These are phyloP conservation scores for Cerceris rybyensis DNA, from an alignment of 2,888 invertebrate species.

Conservation along the genomic window DNA sequence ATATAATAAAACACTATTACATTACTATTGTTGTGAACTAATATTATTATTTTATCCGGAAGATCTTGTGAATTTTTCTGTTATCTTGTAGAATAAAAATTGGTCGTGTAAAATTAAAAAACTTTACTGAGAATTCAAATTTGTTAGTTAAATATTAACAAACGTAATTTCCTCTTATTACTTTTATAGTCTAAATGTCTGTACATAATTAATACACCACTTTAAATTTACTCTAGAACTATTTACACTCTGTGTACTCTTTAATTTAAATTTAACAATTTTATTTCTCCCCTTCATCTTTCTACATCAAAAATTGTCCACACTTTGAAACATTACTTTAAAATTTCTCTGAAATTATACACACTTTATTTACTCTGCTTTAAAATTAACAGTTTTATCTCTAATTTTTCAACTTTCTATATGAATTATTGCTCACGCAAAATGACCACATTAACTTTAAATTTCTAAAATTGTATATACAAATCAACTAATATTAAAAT, in stretches of 20 bases:
- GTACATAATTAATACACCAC: neutral
- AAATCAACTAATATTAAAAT: no score
- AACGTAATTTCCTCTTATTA: no score
- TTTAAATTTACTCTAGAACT: neutral
- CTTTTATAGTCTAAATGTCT: neutral
- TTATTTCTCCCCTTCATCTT: neutral
- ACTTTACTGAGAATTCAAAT: neutral
- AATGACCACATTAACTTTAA: neutral
- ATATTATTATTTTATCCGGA: no score
- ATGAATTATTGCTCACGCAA: neutral
- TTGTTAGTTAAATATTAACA: no score
- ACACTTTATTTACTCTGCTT: no score
- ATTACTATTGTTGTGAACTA: no score
- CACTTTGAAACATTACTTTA: neutral
- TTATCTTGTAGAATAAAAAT: neutral
- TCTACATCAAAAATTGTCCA: neutral
- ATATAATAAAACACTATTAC: no score
- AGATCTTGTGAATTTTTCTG: no score
- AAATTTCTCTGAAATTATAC: neutral
- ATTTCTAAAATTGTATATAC: neutral
- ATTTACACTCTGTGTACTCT: no score
- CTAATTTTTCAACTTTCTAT: neutral
- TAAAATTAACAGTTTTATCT: no score
- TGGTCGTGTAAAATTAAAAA: neutral
- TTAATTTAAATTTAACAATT: no score